phyloP scores from a whole-genome alignment of 2,113 vertebrate species.

The Clarias macrocephalus region DNA sequence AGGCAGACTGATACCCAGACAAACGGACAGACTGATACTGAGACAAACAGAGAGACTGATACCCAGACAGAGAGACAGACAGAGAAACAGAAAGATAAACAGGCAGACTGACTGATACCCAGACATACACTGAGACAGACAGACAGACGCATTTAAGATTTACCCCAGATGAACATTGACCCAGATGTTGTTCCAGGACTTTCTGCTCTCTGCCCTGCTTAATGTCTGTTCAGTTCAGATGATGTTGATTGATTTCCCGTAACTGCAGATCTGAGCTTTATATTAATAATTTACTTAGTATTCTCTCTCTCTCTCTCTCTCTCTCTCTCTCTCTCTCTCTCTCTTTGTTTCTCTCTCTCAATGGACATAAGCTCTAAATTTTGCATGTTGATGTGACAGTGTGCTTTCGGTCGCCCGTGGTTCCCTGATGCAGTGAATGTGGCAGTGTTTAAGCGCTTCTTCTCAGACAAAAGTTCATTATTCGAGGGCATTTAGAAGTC shows the following conservation, averaged over 20 bases:
- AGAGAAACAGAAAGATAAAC: no score
- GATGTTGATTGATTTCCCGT: no score
- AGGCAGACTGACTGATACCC: no score
- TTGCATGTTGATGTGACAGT: conserved; percentile 37
- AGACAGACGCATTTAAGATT: background rate
- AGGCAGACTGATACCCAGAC: background rate
- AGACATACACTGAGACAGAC: background rate
- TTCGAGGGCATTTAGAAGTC: conserved; percentile 21
- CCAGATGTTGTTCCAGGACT: background rate
- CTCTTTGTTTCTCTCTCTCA: background rate
- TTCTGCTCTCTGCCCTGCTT: background rate
- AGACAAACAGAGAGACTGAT: background rate
- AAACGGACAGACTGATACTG: background rate
- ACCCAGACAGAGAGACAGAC: background rate
- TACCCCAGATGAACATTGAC: background rate
- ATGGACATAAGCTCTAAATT: conserved; percentile 41
- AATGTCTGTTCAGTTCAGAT: background rate
- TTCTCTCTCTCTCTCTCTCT: conserved; percentile 2
- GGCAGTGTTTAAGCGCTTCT: background rate
- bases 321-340: conserved; percentile 12
- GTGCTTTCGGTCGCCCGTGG: background rate
- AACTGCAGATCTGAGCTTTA: background rate
- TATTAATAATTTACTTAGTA: background rate
- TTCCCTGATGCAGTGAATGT: background rate
- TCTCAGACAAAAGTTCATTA: conserved; percentile 1